Base-by-base conservation (phyloP, 1,140 invertebrate species). In the Danaus plexippus region DNA sequence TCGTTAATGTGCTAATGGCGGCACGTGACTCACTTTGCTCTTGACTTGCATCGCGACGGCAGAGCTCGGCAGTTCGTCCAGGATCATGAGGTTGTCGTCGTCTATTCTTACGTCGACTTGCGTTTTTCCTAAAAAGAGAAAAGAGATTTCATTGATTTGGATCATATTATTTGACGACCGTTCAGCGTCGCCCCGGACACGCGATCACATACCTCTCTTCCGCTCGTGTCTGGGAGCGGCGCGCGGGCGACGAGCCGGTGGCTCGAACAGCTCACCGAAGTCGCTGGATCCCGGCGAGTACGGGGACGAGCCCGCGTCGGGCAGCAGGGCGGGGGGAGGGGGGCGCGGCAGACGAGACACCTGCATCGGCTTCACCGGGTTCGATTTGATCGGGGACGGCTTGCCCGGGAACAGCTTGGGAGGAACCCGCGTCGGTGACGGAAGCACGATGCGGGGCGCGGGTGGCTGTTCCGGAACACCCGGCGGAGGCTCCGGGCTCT, bases 21-120 rank as follows among this genome's bases (percentile, higher is more conserved):
- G 12, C 43, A 50, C 11, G 22, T 11, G 15, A 77, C 80, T 83
- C 87, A 97, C 96, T 92, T 97, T 98, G 89, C 97, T 96, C 89
- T 98, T 97, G 56, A 97, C 95, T 87, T 96, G 94, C 90, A 98
- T 93, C 87, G 98, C 97, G 11, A 97, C 96, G 5, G 96, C 97
- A 48, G 96, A 97, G 87, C 92, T 96, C 13, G 96, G 96, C 71
- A 96, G 88, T 77, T 97, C 95, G 73, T 96, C 95, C 61, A 94
- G 88, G 63, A 94, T 93, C 81, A 93, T 93, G 22, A 93, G 84
- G 72, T 92, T 92, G 69, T 94, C 93, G 69, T 94, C 93, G 64
- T 95, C 94, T 65, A 92, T 87, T 60, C 92, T 91, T 11, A 93
- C 90, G 11, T 90, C 91, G 66, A 92, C 89, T 69, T 92, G 90